These are phyloP conservation scores for Mormyrops attenuatus DNA, from an alignment of 2,797 vertebrate species.

Conservation along the genomic window DNA sequence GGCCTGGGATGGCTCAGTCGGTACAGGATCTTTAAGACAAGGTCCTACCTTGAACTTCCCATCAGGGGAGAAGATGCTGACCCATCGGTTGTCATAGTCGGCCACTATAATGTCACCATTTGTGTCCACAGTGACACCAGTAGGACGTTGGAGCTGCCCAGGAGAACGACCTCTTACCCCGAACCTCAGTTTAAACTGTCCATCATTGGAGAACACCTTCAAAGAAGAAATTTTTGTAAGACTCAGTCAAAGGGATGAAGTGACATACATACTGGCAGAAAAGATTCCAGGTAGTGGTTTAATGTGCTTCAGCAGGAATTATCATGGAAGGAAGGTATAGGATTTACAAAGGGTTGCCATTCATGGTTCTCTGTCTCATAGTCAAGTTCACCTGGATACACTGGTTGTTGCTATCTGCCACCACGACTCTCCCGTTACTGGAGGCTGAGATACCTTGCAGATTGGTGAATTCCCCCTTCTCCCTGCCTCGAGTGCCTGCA, in stretches of 20 bases:
- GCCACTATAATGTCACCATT: conserved; percentile 91
- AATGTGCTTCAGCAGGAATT: background rate
- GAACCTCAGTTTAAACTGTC: conserved; percentile 90
- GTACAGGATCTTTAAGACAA: background rate
- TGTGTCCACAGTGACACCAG: conserved; percentile 83
- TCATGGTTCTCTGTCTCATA: background rate
- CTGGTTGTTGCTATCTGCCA: conserved; percentile 97
- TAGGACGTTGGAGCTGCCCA: conserved; percentile 90
- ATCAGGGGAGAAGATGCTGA: conserved; percentile 91
- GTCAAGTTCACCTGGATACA: conserved; percentile 78
- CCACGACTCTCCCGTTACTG: conserved; percentile 79
- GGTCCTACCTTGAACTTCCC: conserved; percentile 88
- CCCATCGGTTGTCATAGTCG: conserved; percentile 96
- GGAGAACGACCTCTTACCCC: conserved; percentile 89
- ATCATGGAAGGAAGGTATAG: background rate
- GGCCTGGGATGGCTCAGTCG: background rate
- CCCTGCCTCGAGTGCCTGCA: conserved; percentile 81
- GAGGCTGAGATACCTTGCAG: conserved; percentile 90
- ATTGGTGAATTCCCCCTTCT: conserved; percentile 95
- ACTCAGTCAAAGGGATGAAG: background rate
- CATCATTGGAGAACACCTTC: conserved; percentile 88
- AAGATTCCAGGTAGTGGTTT: background rate
- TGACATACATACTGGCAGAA: background rate
- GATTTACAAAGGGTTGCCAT: background rate
- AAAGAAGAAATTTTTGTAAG: background rate